phyloP scores from a whole-genome alignment of 1,140 invertebrate genomes.

The Polypedilum vanderplanki region DNA sequence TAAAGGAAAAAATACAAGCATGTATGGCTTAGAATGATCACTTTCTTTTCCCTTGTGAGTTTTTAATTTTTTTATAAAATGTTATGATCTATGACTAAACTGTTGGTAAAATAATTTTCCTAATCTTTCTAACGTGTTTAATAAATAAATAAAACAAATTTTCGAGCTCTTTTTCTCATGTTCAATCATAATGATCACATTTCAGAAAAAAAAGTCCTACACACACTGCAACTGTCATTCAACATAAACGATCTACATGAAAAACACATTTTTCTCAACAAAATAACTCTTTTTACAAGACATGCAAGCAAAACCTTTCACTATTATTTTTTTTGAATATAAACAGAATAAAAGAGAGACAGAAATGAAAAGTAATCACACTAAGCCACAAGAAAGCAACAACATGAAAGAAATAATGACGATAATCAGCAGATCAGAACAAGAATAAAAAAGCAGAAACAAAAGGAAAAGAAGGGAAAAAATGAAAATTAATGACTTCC shows the following conservation, averaged over 20 bases:
- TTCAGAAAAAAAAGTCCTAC: too few relatives aligned
- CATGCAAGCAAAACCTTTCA: too few relatives aligned
- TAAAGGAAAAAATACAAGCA: too few relatives aligned
- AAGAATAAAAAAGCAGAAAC: neutral
- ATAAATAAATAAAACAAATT: too few relatives aligned
- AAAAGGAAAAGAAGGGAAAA: neutral
- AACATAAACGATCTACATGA: too few relatives aligned
- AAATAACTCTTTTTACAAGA: too few relatives aligned
- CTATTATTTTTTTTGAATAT: neutral
- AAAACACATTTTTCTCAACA: too few relatives aligned
- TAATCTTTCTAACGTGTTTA: too few relatives aligned
- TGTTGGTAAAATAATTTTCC: neutral
- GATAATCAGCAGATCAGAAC: constrained; percentile 5
- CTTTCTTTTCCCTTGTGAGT: neutral
- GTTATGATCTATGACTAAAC: neutral
- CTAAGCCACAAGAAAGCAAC: constrained; percentile 11
- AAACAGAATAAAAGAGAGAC: neutral
- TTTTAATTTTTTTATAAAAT: neutral
- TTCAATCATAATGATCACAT: too few relatives aligned
- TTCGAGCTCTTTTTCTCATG: too few relatives aligned
- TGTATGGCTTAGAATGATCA: neutral
- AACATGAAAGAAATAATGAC: neutral
- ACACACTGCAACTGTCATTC: too few relatives aligned
- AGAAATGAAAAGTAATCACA: constrained; percentile 10
- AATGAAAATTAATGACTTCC: constrained; percentile 22